A percentile compares a stretch with the other conserved stretches of the same genome.
These are phyloP conservation scores for Sebastes schlegelii DNA, from an alignment of 2,113 vertebrate species.

Conservation along the genomic window DNA sequence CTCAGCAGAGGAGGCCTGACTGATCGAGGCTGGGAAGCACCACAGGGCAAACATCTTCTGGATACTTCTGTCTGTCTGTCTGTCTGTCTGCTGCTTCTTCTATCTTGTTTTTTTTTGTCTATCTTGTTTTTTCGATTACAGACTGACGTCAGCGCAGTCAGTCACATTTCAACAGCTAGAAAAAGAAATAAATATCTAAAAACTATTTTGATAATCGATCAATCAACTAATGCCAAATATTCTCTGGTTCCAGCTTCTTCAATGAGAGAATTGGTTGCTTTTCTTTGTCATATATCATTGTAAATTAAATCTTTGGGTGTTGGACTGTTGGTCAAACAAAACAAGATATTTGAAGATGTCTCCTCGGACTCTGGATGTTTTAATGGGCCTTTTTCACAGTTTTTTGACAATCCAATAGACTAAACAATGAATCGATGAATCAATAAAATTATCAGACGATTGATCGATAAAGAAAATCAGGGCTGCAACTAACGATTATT, in stretches of 20 bases:
- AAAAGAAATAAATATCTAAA: too few species aligned
- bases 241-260: background rate
- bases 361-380: background rate
- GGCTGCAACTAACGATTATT: too few species aligned
- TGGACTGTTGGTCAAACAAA: background rate
- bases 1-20: constrained; percentile 58
- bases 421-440: background rate
- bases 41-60: constrained; percentile 70
- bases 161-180: background rate
- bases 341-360: background rate
- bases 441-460: background rate
- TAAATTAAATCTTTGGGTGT: background rate
- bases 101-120: background rate
- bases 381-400: background rate
- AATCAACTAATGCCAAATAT: background rate
- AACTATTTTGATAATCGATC: background rate
- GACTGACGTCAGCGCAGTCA: background rate
- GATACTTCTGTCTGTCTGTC: constrained; percentile 23
- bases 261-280: background rate
- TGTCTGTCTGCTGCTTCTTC: constrained; percentile 2
- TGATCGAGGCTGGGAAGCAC: constrained; percentile 69
- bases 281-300: background rate
- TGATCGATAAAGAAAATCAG: background rate
- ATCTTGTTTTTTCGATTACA: constrained; percentile 2
- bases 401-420: background rate